Evolutionary conservation across 2,113 vertebrate species (phyloP), one percentile per base, ranked within the genome.

Genomic region (Ibidorhyncha struthersii): DNA sequence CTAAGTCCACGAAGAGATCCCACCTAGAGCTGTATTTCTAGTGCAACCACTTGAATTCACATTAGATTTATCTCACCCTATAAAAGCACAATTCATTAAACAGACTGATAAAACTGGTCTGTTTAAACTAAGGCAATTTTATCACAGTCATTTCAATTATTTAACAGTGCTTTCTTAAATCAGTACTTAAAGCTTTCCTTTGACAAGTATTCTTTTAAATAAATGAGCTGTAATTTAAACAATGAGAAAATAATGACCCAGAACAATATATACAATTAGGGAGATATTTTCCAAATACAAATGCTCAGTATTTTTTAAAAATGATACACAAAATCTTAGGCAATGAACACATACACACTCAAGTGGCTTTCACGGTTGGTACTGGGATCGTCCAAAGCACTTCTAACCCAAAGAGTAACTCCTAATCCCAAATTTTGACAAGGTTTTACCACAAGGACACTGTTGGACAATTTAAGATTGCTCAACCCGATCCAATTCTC

Each of bases 21-120:
- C 93, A 97, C 97, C 95, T 98, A 98, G 94, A 97, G 91, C 97
- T 96, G 83, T 95, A 97, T 98, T 98, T 98, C 98, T 96, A 86
- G 93, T 93, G 78, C 92, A 98, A 97, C 59, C 83, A 96, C 94
- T 98, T 91, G 97, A 97, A 97, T 97, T 97, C 98, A 93, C 96
- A 92, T 98, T 97, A 98, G 98, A 98, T 98, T 98, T 98, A 98
- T 98, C 96, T 98, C 97, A 97, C 58, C 97, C 97, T 98, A 98
- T 98, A 98, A 98, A 98, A 98, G 97, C 98, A 98, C 98, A 98
- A 98, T 98, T 98, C 98, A 98, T 98, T 98, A 98, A 98, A 98
- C 96, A 98, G 98, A 98, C 96, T 97, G 97, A 98, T 98, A 98
- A 98, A 98, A 98, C 97, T 97, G 97, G 98, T 98, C 97, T 98